These are phyloP conservation scores for Ischnus inquisitorius DNA, from an alignment of 2,888 invertebrate species.

Conservation along the genomic window DNA sequence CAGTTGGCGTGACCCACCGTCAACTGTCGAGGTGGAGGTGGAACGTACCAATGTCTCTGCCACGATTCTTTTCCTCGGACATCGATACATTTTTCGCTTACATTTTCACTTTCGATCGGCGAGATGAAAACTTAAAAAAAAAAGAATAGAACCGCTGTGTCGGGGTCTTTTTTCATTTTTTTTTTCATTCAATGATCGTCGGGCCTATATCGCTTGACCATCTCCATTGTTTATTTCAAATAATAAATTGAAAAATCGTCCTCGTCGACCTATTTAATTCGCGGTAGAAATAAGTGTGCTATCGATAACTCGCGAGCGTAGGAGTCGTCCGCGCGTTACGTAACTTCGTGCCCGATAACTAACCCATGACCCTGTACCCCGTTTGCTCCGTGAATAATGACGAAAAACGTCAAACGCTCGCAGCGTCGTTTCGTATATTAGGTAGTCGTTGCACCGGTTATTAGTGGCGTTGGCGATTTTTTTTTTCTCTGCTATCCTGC, in stretches of 20 bases:
- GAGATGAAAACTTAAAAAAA: background rate
- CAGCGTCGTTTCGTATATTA: background rate
- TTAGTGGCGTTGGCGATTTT: background rate
- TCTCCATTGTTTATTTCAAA: background rate
- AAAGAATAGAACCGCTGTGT: background rate
- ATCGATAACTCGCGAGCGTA: background rate
- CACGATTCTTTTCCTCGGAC: background rate
- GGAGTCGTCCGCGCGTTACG: slow-evolving; percentile 41
- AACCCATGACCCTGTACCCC: slow-evolving; percentile 66
- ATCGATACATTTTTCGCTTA: slow-evolving; percentile 5
- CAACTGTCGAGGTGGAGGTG: slow-evolving; percentile 10
- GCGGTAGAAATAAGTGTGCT: background rate
- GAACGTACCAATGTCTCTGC: background rate
- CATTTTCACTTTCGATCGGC: background rate
- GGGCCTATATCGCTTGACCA: background rate
- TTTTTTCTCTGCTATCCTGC: background rate
- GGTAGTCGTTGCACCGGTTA: slow-evolving; percentile 23
- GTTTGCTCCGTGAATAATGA: slow-evolving; percentile 66
- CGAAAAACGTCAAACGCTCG: slow-evolving; percentile 47
- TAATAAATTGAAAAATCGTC: background rate
- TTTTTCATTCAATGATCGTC: background rate
- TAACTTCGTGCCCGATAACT: slow-evolving; percentile 58
- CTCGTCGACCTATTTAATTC: background rate
- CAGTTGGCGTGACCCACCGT: slow-evolving; percentile 55
- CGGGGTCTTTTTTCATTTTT: background rate